Percentiles rank a stretch among this genome's conserved stretches.
These are phyloP conservation scores for Typhlomys cinereus DNA, from an alignment of 2,113 vertebrate species.

Conservation along the genomic window DNA sequence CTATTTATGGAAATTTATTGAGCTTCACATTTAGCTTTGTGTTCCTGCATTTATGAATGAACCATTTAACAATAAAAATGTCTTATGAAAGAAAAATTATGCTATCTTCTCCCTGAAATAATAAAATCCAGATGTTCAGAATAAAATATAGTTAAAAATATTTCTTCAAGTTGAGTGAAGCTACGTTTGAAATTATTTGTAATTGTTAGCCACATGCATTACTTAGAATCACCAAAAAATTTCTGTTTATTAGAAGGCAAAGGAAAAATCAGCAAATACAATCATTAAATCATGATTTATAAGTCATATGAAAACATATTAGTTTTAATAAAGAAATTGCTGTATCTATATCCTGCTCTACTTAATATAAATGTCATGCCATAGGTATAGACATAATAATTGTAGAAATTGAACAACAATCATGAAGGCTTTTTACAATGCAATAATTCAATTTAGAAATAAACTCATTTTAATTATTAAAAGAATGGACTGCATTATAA, in stretches of 20 bases:
- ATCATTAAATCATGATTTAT: background rate
- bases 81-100: slow-evolving; percentile 33
- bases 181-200: background rate
- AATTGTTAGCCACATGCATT: background rate
- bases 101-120: background rate
- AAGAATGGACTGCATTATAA: background rate
- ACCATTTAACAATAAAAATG: background rate
- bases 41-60: slow-evolving; percentile 8
- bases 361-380: background rate
- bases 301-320: background rate
- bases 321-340: background rate
- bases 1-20: slow-evolving; percentile 22
- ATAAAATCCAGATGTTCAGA: background rate
- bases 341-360: background rate
- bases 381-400: background rate
- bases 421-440: background rate
- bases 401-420: background rate
- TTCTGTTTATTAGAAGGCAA: background rate
- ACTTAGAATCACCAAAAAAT: background rate
- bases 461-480: slow-evolving; percentile 1
- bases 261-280: background rate
- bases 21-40: background rate
- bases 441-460: background rate
- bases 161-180: background rate
- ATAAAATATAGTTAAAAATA: background rate